These are phyloP conservation scores for Octomys mimax DNA, from an alignment of 2,797 vertebrate species.

Conservation along the genomic window DNA sequence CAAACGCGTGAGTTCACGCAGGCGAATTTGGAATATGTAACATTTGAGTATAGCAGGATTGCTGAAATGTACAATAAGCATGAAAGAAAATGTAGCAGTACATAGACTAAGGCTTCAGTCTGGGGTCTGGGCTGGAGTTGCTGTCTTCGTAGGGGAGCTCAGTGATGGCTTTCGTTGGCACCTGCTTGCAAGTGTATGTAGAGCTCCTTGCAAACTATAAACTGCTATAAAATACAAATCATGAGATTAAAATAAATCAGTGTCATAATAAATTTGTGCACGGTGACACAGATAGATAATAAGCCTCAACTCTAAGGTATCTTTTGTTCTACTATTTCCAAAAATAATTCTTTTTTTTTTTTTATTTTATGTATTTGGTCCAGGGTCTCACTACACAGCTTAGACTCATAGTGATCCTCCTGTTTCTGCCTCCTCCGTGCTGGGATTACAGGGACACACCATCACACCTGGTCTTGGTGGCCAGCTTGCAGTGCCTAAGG, in stretches of 20 bases:
- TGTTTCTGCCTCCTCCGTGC: too few relatives aligned
- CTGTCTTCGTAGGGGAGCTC: background rate
- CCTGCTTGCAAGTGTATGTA: background rate
- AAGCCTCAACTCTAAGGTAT: background rate
- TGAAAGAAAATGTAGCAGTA: background rate
- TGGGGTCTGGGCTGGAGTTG: background rate
- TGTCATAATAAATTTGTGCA: slow-evolving; percentile 2
- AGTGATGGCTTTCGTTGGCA: background rate
- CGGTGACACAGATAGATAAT: background rate
- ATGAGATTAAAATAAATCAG: background rate
- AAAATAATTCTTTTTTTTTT: background rate
- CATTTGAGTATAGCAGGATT: background rate
- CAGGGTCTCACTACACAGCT: too few relatives aligned
- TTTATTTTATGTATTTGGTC: too few relatives aligned
- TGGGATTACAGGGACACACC: too few relatives aligned
- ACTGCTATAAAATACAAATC: background rate
- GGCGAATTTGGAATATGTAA: slow-evolving; percentile 24
- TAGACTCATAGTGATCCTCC: too few relatives aligned
- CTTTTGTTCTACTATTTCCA: background rate
- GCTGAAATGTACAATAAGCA: background rate
- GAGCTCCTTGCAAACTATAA: background rate
- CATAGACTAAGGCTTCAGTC: background rate
- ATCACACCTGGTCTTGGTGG: too few relatives aligned
- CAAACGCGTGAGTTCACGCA: background rate
- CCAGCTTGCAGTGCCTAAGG: too few relatives aligned